Evolutionary conservation across 2,113 vertebrate genomes (phyloP), one percentile per base, ranked within the genome.

Genomic region (Notothenia coriiceps): DNA sequence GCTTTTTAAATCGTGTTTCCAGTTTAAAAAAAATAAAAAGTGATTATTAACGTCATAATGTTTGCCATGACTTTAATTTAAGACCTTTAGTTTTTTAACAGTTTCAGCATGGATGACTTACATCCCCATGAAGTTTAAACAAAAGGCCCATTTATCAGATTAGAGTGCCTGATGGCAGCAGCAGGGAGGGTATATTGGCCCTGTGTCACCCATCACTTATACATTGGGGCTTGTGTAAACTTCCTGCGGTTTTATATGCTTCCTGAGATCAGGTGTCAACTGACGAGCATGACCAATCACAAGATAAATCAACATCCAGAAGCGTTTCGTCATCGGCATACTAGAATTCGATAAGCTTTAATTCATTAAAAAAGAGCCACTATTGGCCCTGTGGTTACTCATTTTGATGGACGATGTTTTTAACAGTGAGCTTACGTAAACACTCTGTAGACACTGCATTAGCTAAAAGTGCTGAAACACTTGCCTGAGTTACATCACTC

Each of bases 161-260:
- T 79, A 72, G 71, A 89, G 80, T 80, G 80, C 65, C 70, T 63
- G 69, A 70, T 22, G 52, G n/a, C 60, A 81, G 68, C 57, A 60
- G 49, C 68, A 47, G 40, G 20, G 77, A 17, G 14, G 67, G 74
- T 70, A 62, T 52, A 63, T 33, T 47, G 62, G 60, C 47, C 69
- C 76, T 12, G 35, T 74, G 85, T 89, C 88, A 59, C 60, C 57
- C 72, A 65, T 72, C 82, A 64, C 82, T 82, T 90, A 86, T 70
- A 87, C 86, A 93, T 86, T 79, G 50, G 47, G 57, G 83, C 83
- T 86, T 88, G 79, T 88, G 87, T 90, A 93, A 92, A 95, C 91
- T 91, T 94, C 91, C 91, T 90, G 91, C 75, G 82, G 89, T 90
- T 94, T 93, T 91, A 92, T 93, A 80, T 83, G 90, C 90, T 86